Conservation (phyloP, 2,888 invertebrate genomes). For the Disparrhopalites patrizii region DNA sequence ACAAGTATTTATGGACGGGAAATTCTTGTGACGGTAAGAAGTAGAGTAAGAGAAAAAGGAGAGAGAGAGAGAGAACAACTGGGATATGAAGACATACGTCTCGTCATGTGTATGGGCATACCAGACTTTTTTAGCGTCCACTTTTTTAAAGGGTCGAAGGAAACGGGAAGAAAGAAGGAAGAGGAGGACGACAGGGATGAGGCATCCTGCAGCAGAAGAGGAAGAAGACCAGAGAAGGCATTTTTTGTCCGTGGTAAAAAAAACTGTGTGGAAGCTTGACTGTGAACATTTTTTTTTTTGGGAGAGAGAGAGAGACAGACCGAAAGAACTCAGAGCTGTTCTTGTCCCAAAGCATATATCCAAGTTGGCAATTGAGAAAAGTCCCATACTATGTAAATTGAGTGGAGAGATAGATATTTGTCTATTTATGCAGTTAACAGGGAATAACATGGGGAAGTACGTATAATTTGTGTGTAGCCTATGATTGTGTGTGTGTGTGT, state of each 20-base stretch:
- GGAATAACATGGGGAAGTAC: not conserved
- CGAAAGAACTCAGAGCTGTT: no score
- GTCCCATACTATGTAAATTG: not conserved
- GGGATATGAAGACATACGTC: constrained; percentile 3
- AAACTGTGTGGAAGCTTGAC: constrained; percentile 5
- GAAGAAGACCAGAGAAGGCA: constrained; percentile 7
- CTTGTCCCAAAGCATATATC: no score
- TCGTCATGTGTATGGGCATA: not conserved
- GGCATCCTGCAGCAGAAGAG: not conserved
- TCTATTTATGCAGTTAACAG: constrained; percentile 25
- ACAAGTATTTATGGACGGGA: no score
- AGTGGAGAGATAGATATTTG: constrained; percentile 11
- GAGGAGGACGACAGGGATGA: no score
- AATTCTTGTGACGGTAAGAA: constrained; percentile 5
- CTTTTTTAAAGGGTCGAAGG: constrained; percentile 19
- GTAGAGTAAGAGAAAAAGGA: not conserved
- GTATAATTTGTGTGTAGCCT: constrained; percentile 11
- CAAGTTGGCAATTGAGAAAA: constrained; percentile 14
- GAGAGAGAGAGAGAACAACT: no score
- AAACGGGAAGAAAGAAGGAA: not conserved
- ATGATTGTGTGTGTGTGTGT: constrained; percentile 2
- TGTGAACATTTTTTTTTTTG: no score
- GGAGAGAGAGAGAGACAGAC: no score
- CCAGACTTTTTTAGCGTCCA: constrained; percentile 23
- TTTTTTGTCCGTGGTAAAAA: constrained; percentile 1